Base-by-base conservation (phyloP, 35 echinoderm and acorn worm genomes). In the Antedon bifida region DNA sequence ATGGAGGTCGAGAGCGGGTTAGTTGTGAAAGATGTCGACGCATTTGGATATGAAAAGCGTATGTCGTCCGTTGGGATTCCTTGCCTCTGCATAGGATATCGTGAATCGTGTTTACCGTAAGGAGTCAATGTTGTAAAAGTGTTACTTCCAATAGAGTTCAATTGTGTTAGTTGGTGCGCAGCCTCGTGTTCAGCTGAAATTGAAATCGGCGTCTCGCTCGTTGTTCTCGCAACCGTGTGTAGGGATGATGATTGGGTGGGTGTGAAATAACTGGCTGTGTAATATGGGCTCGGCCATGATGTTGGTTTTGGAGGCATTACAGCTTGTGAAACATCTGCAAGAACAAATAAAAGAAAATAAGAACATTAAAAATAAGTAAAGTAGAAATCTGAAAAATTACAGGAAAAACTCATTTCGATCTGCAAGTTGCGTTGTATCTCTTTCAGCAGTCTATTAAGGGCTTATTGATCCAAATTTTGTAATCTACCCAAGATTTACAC, bases 1-100 rank as follows among this genome's bases (percentile, higher is more conserved):
- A 85, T 77, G 5, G 88, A 77, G 3, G 88, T 88, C 4, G 90
- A 92, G 17, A 99, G 83, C 10, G 91, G 83, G 30, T 83, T 85
- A 84, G 91, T 88, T 5, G 92, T 88, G 12, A 90, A 79, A 17
- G 84, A 80, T 19, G 91, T 75, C 32, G 90, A 88, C 33, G 51
- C 51, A 64, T 21, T 42, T 12, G 51, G 51, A 64, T 64, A 64
- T 23, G 51, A 8, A 64, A 64, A 64, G 5, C 51, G 5, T 2
- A 64, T 21, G 5, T 64, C 51, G 19, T 64, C 26, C 28, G 28
- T 32, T 30, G 12, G 23, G 17, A 80, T 35, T 0, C 33, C 31
- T n/a, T 36, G 35, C 5, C 36, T 14, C 34, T 34, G 78, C 36
- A 21, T 35, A 23, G 78, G 78, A 30, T 36, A 80, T 0, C 78